Conservation (phyloP, 2,888 invertebrate species). For the Pteria penguin region DNA sequence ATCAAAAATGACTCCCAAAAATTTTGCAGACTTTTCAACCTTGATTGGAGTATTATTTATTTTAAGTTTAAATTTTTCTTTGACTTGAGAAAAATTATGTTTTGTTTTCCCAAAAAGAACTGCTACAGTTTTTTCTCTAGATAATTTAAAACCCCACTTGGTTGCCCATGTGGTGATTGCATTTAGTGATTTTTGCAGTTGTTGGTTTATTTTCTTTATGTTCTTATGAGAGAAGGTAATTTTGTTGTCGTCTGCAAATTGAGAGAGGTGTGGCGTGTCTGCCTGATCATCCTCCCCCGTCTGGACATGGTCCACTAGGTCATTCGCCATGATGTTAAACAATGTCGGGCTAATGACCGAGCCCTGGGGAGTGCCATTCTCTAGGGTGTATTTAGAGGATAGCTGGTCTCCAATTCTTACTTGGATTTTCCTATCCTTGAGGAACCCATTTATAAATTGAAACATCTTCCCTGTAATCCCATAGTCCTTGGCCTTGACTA, state of each 20-base stretch:
- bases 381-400: background rate
- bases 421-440: slow-evolving; percentile 8
- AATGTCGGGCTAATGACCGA: background rate
- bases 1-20: background rate
- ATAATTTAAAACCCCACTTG: background rate
- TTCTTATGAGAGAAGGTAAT: background rate
- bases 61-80: too few species aligned
- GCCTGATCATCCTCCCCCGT: background rate
- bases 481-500: background rate
- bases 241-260: background rate
- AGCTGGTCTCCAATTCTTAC: background rate
- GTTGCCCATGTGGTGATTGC: background rate
- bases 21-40: background rate
- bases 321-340: slow-evolving; percentile 7
- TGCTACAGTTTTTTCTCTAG: background rate
- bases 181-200: background rate
- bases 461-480: background rate
- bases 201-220: background rate
- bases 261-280: background rate
- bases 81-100: too few species aligned
- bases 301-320: background rate
- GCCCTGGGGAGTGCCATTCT: slow-evolving; percentile 4
- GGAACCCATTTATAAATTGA: background rate
- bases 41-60: too few species aligned
- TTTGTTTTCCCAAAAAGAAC: background rate